These are phyloP conservation scores for Rhincodon typus DNA, from an alignment of 2,797 vertebrate species.

Conservation along the genomic window DNA sequence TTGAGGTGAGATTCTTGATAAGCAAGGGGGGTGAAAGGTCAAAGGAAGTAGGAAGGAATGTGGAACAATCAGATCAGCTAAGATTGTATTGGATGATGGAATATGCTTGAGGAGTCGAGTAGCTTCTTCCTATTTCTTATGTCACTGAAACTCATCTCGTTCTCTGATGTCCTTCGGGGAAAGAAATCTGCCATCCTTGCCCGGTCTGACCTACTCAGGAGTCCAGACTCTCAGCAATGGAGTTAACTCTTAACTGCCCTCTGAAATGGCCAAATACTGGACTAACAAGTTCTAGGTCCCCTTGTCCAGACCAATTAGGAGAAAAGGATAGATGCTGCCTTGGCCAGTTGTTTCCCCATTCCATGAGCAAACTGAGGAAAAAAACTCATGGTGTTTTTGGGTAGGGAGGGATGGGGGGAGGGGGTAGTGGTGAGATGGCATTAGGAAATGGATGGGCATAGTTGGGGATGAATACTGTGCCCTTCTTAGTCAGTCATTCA, in stretches of 20 bases:
- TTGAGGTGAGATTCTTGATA: too few species aligned
- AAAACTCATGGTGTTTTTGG: too few species aligned
- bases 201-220: neutral
- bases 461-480: neutral
- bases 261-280: neutral
- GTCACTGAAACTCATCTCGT: neutral
- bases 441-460: neutral
- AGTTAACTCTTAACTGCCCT: neutral
- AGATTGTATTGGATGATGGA: too few species aligned
- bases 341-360: neutral
- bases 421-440: neutral
- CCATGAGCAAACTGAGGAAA: neutral
- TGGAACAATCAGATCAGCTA: too few species aligned
- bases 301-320: neutral
- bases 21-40: too few species aligned
- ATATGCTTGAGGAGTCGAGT: too few species aligned
- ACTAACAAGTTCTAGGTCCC: too few species aligned
- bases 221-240: neutral
- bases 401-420: too few species aligned
- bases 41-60: too few species aligned
- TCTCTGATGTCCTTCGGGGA: neutral
- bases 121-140: too few species aligned
- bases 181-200: neutral
- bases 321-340: neutral
- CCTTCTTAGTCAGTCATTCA: conserved; percentile 25